These are phyloP conservation scores for Lasioglossum pauxillum DNA, from an alignment of 2,888 invertebrate genomes.

Conservation along the genomic window DNA sequence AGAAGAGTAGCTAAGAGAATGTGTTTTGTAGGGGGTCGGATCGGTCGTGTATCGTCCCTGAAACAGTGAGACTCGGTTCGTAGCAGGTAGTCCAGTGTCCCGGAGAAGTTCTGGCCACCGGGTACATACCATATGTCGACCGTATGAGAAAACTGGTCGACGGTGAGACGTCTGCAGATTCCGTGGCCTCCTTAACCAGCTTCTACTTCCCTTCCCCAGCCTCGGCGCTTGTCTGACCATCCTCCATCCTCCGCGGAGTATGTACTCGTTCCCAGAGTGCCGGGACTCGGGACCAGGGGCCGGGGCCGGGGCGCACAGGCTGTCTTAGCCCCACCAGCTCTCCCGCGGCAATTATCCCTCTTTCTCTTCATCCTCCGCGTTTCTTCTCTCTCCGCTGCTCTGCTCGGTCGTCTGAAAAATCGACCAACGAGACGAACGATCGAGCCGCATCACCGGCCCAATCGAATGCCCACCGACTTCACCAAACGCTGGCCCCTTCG, in stretches of 20 bases:
- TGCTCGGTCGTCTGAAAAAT: slow-evolving; percentile 26
- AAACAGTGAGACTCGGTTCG: neutral
- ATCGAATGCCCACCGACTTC: slow-evolving; percentile 5
- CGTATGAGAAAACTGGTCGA: slow-evolving; percentile 79
- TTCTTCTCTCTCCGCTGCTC: neutral
- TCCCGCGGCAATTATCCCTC: slow-evolving; percentile 61
- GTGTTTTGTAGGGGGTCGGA: neutral
- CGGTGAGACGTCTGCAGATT: slow-evolving; percentile 77
- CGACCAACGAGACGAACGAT: slow-evolving; percentile 42
- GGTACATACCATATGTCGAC: slow-evolving; percentile 78
- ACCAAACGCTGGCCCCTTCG: neutral
- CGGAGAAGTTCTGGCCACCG: slow-evolving; percentile 65
- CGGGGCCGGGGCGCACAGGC: slow-evolving; percentile 25
- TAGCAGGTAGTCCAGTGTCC: slow-evolving; percentile 24
- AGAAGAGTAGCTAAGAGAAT: neutral
- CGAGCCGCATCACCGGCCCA: slow-evolving; percentile 29
- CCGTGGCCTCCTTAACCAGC: slow-evolving; percentile 78
- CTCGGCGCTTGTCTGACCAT: slow-evolving; percentile 58
- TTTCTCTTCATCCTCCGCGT: slow-evolving; percentile 16
- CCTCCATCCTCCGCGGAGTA: slow-evolving; percentile 63
- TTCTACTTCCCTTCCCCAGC: slow-evolving; percentile 63
- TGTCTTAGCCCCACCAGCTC: slow-evolving; percentile 50
- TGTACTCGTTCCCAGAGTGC: slow-evolving; percentile 67
- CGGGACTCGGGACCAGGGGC: slow-evolving; percentile 16
- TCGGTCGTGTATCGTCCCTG: neutral